Evolutionary conservation across 2,888 invertebrate genomes (phyloP), one percentile per base, ranked within the genome.

Genomic region (Candidula unifasciata): DNA sequence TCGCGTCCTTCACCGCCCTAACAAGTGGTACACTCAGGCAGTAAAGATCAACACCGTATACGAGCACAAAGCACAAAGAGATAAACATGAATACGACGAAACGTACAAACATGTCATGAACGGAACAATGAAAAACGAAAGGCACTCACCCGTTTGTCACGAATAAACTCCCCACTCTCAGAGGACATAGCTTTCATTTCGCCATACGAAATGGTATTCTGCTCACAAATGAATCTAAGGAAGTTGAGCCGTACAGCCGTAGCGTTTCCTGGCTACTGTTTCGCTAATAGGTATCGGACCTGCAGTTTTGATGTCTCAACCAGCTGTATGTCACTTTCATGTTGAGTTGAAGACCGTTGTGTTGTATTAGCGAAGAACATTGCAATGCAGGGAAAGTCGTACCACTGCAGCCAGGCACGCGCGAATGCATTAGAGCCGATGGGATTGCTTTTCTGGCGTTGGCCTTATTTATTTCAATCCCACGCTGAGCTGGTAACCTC

Each of bases 391-490:
- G 54, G 24, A 33, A 57, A 54, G 74, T 30, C 30, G 30, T 74
- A n/a, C 54, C 33, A 10, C 54, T 54, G 27, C 74, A 33, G 54
- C 27, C 21, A 52, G 44, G 54, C 54, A 30, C 54, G 74, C n/a
- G 33, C 74, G 74, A 74, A 18, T 74, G 30, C 74, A 74, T 74
- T 74, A 74, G 74, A 52, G 74, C 54, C 54, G 74, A 74, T 74
- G 74, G 74, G 44, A 74, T 74, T 74, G 74, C 8, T 54, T 54
- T 74, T 54, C 74, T 27, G 18, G 54, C 30, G 30, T 52, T 74
- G 30, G 24, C 54, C 74, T n/a, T 30, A 74, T 74, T 54, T 30
- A 74, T 74, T 54, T 74, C 44, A 44, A 16, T 73, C 73, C 30
- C 74, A 57, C 30, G 54, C 18, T 54, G 44, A n/a, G 44, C 33